A percentile compares a stretch with the other conserved stretches of the same genome.
Conservation (phyloP, 64 coral and sea anemone genomes). For the Pocillopora damicornis region DNA sequence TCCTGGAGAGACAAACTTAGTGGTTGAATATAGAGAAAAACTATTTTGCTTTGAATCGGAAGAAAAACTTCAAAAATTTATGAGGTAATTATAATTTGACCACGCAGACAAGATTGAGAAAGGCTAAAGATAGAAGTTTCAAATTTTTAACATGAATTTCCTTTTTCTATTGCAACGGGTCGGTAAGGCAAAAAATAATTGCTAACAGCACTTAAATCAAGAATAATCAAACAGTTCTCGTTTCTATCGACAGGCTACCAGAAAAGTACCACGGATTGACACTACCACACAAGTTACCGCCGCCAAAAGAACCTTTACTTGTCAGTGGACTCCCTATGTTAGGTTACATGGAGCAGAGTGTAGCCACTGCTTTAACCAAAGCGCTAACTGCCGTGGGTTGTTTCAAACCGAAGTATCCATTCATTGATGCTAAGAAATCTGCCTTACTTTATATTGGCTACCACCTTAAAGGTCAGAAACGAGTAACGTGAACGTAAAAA, state of each 20-base stretch:
- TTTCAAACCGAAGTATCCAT: conserved; percentile 95
- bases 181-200: no score
- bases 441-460: conserved; percentile 87
- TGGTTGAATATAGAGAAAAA: conserved; percentile 86
- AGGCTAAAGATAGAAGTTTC: background rate
- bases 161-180: background rate
- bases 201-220: no score
- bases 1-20: conserved; percentile 80
- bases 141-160: background rate
- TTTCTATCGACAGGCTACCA: conserved; percentile 50
- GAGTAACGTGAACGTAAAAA: background rate
- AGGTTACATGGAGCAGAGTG: conserved; percentile 95
- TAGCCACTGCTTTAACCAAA: conserved; percentile 83
- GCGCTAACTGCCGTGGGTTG: conserved; percentile 92
- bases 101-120: background rate
- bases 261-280: conserved; percentile 78
- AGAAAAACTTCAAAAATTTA: conserved; percentile 86
- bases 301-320: conserved; percentile 70
- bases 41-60: conserved; percentile 85
- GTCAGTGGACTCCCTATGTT: conserved; percentile 85
- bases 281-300: conserved; percentile 89
- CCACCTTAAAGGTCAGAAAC: conserved; percentile 80
- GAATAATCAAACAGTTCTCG: background rate
- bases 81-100: conserved; percentile 68
- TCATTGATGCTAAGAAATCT: conserved; percentile 81